Evolutionary conservation across 2,797 vertebrate species (phyloP).

Genomic region (Platyrinchus mystaceus): DNA sequence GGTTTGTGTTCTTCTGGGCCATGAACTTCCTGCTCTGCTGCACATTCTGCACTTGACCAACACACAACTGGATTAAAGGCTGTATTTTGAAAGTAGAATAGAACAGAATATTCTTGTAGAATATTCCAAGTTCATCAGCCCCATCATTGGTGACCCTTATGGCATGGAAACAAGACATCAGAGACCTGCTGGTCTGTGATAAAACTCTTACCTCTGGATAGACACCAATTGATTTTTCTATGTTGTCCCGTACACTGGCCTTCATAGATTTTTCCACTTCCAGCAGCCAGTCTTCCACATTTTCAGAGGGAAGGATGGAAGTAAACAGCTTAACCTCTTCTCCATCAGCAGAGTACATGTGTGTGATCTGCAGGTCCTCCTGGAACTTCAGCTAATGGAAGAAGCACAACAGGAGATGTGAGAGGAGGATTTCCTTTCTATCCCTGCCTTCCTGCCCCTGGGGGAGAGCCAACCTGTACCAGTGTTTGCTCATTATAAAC

Average conservation of each 20-base stretch:
- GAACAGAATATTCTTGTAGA: neutral
- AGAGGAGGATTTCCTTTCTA: neutral
- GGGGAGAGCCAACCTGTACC: neutral
- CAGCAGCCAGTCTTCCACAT: slow-evolving; percentile 90
- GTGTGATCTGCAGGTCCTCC: slow-evolving; percentile 88
- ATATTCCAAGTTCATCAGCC: neutral
- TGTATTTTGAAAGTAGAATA: neutral
- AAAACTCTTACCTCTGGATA: slow-evolving; percentile 81
- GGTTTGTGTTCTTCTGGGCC: neutral
- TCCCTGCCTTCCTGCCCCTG: neutral
- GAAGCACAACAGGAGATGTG: neutral
- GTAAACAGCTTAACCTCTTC: slow-evolving; percentile 84
- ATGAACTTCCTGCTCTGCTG: neutral
- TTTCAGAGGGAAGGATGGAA: slow-evolving; percentile 81
- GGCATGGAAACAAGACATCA: neutral
- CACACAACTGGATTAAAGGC: neutral
- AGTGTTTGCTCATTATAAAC: neutral
- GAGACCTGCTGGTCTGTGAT: neutral
- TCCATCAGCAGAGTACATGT: slow-evolving; percentile 91
- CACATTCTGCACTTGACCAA: neutral
- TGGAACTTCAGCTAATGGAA: slow-evolving; percentile 86
- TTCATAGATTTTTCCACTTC: slow-evolving; percentile 90
- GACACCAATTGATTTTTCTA: slow-evolving; percentile 78
- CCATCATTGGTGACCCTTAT: neutral
- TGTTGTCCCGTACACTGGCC: slow-evolving; percentile 84